Evolutionary conservation across 1,140 invertebrate genomes (phyloP).

Genomic region (Lucilia cuprina): DNA sequence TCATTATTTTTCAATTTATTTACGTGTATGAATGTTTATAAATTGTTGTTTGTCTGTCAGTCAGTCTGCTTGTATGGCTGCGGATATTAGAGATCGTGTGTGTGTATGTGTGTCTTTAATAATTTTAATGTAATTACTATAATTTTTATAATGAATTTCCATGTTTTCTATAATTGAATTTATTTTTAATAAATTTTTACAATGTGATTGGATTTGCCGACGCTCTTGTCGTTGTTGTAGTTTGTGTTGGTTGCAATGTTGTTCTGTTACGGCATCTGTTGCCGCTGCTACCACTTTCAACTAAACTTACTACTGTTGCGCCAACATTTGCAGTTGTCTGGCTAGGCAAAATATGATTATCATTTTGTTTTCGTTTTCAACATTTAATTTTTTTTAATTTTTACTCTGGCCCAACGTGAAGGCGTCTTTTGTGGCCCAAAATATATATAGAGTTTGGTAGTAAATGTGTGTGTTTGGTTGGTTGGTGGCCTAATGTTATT

Average conservation of each 20-base stretch:
- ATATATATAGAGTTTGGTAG: not conserved
- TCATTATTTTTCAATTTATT: constrained; percentile 33
- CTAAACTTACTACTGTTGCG: not conserved
- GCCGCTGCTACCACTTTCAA: not conserved
- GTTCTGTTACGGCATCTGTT: not conserved
- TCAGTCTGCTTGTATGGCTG: not conserved
- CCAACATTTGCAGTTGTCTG: not conserved
- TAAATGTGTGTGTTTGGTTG: too few relatives aligned
- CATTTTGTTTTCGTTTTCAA: not conserved
- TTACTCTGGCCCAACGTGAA: not conserved
- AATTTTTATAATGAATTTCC: constrained; percentile 43
- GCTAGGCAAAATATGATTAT: not conserved
- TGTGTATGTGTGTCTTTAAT: not conserved
- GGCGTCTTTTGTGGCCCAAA: not conserved
- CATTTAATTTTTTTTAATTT: not conserved
- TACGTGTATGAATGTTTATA: not conserved
- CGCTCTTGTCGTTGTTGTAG: not conserved
- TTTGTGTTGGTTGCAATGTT: not conserved
- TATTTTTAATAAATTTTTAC: constrained; percentile 42
- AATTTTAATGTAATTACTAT: constrained; percentile 38
- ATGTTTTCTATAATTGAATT: constrained; percentile 44
- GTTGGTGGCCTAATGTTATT: not conserved
- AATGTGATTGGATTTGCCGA: constrained; percentile 30
- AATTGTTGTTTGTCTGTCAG: not conserved
- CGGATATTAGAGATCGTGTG: not conserved